phyloP scores from a whole-genome alignment of 2,797 vertebrate species.

The Chaetophractus vellerosus region DNA sequence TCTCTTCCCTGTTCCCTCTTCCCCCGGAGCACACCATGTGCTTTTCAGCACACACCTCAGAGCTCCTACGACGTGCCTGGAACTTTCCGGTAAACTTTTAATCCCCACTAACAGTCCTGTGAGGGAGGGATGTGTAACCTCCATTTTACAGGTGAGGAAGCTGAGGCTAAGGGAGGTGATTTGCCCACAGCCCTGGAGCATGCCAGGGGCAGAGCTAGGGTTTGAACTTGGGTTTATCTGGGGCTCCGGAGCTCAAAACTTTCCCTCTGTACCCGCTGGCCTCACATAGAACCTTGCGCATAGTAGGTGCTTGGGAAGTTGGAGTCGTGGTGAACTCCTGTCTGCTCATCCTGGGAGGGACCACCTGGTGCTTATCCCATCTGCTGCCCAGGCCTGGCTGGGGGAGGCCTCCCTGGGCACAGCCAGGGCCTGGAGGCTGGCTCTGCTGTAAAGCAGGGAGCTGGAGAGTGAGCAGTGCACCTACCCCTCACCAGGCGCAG shows the following conservation, averaged over 20 bases:
- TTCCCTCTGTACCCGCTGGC: background rate
- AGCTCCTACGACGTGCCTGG: background rate
- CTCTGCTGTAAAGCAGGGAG: background rate
- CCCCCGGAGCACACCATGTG: background rate
- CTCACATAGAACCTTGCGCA: background rate
- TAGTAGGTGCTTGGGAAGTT: background rate
- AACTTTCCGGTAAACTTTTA: background rate
- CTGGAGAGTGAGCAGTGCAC: background rate
- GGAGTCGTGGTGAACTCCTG: background rate
- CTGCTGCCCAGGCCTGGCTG: background rate
- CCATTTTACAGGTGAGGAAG: slow-evolving; percentile 32
- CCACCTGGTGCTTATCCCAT: background rate
- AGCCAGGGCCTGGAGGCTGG: background rate
- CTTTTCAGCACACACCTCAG: background rate
- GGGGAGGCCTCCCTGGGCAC: background rate
- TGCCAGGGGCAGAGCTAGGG: background rate
- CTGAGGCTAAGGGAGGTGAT: background rate
- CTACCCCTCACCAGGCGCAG: slow-evolving; percentile 61
- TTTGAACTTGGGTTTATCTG: background rate
- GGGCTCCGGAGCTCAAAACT: background rate
- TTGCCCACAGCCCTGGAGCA: background rate
- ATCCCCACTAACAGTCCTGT: background rate
- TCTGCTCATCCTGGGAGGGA: background rate
- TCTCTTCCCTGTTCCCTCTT: background rate
- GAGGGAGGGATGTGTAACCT: background rate